phyloP scores from a whole-genome alignment of 1,140 invertebrate species.

The Camponotus vicinus region DNA sequence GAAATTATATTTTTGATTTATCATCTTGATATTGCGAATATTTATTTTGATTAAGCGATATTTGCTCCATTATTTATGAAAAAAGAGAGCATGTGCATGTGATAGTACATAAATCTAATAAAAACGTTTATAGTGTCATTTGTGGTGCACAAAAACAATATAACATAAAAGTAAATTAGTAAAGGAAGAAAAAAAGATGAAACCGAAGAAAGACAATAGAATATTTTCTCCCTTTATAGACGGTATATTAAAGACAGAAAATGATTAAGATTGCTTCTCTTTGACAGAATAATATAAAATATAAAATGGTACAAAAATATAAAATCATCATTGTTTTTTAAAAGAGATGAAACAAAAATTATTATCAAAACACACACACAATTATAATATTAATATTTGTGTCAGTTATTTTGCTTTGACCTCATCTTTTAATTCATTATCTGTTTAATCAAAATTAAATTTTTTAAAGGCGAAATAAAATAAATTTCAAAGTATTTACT shows the following conservation, averaged over 20 bases:
- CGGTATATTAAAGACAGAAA: not conserved
- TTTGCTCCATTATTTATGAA: not conserved
- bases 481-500: conserved; percentile 17
- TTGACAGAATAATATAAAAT: not conserved
- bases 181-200: conserved; percentile 20
- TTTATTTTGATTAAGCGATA: conserved; percentile 24
- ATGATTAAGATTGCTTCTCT: not conserved
- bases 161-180: conserved; percentile 15
- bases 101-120: conserved; percentile 18
- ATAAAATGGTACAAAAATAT: not conserved
- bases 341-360: not conserved
- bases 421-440: not conserved
- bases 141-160: conserved; percentile 1
- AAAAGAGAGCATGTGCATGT: too few relatives aligned
- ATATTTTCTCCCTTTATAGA: not conserved
- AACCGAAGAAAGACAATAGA: not conserved
- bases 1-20: conserved; percentile 16
- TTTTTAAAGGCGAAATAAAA: not conserved
- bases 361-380: not conserved
- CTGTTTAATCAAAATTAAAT: not conserved
- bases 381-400: too few relatives aligned
- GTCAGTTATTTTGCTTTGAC: not conserved
- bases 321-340: not conserved
- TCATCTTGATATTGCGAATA: not conserved
- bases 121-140: conserved; percentile 4